Conservation (phyloP, 2,888 invertebrate genomes). For the Caradrina kadenii region DNA sequence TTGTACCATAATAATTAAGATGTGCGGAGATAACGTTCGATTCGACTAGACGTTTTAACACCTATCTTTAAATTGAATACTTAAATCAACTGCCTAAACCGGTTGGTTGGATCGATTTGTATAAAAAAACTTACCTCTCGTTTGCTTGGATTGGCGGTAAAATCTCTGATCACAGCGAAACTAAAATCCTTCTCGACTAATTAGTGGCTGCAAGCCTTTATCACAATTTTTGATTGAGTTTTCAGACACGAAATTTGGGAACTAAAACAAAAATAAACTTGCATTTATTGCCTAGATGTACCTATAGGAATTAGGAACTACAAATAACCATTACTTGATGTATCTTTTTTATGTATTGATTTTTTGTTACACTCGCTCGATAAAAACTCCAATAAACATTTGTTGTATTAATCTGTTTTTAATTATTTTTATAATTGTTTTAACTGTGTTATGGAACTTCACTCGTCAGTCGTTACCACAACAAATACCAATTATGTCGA, state of each 20-base stretch:
- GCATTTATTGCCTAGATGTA: not conserved
- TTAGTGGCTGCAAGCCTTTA: conserved; percentile 12
- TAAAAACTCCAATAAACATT: conserved; percentile 57
- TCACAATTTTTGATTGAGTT: not conserved
- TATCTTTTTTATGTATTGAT: conserved; percentile 38
- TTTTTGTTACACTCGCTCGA: conserved; percentile 47
- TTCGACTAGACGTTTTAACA: conserved; percentile 30
- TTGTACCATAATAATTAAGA: conserved; percentile 56
- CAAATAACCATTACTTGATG: no score
- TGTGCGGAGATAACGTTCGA: conserved; percentile 39
- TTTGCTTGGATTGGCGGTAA: conserved; percentile 19
- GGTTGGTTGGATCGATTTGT: conserved; percentile 41
- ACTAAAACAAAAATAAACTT: conserved; percentile 4
- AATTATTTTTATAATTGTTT: conserved; percentile 48
- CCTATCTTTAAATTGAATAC: conserved; percentile 41
- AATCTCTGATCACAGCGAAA: conserved; percentile 9
- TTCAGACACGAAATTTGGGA: not conserved
- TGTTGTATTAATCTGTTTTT: conserved; percentile 50
- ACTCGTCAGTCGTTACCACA: not conserved
- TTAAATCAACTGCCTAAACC: conserved; percentile 22
- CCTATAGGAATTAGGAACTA: no score
- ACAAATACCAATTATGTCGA: not conserved
- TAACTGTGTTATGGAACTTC: not conserved
- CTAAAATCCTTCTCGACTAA: conserved; percentile 27
- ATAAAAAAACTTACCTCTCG: conserved; percentile 2